Evolutionary conservation across 2,797 vertebrate species (phyloP).

Genomic region (Kryptopterus vitreolus): DNA sequence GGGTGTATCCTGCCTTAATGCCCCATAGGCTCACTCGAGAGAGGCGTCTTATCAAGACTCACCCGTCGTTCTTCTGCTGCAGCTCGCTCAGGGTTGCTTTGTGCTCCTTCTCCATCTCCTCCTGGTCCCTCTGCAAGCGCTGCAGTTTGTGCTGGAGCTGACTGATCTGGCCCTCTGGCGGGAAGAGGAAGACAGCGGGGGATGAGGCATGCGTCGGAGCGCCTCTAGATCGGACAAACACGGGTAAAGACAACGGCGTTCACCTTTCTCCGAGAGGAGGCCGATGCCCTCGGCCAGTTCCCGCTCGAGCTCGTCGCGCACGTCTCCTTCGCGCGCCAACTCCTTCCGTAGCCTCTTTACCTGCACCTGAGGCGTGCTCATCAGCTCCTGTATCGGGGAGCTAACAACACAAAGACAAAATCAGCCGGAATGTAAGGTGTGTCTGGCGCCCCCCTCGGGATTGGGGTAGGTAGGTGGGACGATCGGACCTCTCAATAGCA

Average conservation of each 20-base stretch:
- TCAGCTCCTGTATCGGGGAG: slow-evolving; percentile 87
- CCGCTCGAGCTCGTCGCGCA: slow-evolving; percentile 82
- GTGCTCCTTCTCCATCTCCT: slow-evolving; percentile 43
- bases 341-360: slow-evolving; percentile 82
- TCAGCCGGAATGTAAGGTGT: no score
- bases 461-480: no score
- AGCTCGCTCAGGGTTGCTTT: slow-evolving; percentile 25
- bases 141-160: slow-evolving; percentile 49
- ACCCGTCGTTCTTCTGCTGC: slow-evolving; percentile 51
- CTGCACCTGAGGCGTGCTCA: slow-evolving; percentile 92
- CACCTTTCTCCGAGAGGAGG: slow-evolving; percentile 82
- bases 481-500: no score
- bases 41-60: not conserved
- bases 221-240: no score
- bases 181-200: not conserved
- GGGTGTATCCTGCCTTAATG: no score
- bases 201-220: not conserved
- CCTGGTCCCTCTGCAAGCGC: slow-evolving; percentile 39
- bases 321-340: slow-evolving; percentile 79
- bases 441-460: no score
- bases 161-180: slow-evolving; percentile 43
- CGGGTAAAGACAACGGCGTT: no score
- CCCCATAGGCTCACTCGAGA: no score
- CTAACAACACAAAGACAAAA: slow-evolving; percentile 39
- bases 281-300: slow-evolving; percentile 77